Percentiles rank a stretch among this genome's conserved stretches.
Conservation (phyloP, 2,113 vertebrate species). For the Casuarius casuarius region DNA sequence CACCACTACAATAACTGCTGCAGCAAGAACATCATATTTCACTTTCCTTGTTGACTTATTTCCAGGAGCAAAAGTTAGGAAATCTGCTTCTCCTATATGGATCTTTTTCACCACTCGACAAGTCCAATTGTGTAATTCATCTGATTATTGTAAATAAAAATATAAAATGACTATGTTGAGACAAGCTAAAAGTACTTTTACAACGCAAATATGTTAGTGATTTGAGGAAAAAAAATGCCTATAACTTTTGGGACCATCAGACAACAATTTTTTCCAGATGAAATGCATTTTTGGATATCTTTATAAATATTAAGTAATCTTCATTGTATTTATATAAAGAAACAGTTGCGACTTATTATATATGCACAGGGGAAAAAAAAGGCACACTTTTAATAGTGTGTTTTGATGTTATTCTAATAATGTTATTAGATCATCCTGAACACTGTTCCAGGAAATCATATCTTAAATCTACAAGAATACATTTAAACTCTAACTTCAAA, state of each 20-base stretch:
- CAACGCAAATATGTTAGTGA: background rate
- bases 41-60: conserved; percentile 63
- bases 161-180: background rate
- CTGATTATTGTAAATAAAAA: conserved; percentile 67
- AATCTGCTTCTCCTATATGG: conserved; percentile 67
- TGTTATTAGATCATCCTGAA: background rate
- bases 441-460: background rate
- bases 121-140: conserved; percentile 85
- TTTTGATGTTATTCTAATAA: background rate
- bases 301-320: background rate
- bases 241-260: background rate
- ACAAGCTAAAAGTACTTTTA: background rate
- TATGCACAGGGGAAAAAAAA: background rate
- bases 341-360: background rate
- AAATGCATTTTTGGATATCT: background rate
- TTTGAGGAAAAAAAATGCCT: background rate
- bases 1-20: conserved; percentile 84
- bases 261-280: background rate
- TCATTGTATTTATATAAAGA: background rate
- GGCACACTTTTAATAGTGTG: background rate
- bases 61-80: conserved; percentile 78
- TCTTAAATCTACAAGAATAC: background rate
- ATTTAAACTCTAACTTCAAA: background rate
- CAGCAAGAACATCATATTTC: conserved; percentile 86
- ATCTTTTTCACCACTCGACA: conserved; percentile 78